These are phyloP conservation scores for Carterocephalus palaemon DNA, from an alignment of 2,888 invertebrate genomes.

Conservation along the genomic window DNA sequence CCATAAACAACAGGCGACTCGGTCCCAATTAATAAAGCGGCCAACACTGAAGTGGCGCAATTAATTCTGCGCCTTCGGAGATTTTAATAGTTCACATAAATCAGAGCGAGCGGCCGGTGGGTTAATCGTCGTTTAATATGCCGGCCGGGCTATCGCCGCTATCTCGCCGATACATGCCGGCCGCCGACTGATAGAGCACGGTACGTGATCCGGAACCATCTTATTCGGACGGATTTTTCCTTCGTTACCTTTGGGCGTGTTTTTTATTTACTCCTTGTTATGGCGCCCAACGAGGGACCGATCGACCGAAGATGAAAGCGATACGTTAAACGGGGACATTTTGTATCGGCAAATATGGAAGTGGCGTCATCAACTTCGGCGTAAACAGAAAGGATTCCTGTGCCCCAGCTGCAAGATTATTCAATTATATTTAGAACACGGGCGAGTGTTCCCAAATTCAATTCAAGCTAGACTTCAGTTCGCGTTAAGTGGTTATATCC, in stretches of 20 bases:
- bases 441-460: constrained; percentile 60
- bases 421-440: constrained; percentile 49
- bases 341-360: background rate
- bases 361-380: background rate
- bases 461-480: constrained; percentile 70
- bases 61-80: constrained; percentile 78
- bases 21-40: constrained; percentile 77
- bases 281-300: constrained; percentile 32
- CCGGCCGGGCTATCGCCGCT: constrained; percentile 58
- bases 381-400: constrained; percentile 8
- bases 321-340: background rate
- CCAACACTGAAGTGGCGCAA: constrained; percentile 74
- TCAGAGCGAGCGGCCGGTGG: constrained; percentile 69
- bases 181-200: constrained; percentile 45
- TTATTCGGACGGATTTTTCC: constrained; percentile 35
- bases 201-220: constrained; percentile 44
- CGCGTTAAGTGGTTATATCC: constrained; percentile 76
- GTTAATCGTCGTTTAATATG: constrained; percentile 78
- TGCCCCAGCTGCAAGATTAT: constrained; percentile 25
- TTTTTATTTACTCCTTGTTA: constrained; percentile 7
- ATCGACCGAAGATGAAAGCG: background rate
- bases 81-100: constrained; percentile 79
- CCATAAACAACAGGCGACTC: constrained; percentile 75
- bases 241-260: constrained; percentile 37
- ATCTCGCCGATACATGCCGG: constrained; percentile 42